Conservation (phyloP, 2,113 vertebrate genomes). For the Engraulis encrasicolus region DNA sequence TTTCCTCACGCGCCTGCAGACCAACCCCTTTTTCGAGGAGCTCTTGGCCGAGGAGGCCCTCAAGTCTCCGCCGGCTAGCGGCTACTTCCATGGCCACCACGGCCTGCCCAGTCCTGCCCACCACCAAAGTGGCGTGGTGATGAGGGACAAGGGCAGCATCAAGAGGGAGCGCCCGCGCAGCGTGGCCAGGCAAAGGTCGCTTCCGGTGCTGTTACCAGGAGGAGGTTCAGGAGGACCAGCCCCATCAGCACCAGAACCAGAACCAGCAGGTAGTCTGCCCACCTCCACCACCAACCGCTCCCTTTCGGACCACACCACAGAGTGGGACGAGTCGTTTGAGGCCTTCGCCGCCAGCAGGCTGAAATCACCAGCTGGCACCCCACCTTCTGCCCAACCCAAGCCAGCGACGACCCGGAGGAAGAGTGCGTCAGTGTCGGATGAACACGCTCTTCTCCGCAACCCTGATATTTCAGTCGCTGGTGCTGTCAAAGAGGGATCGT, state of each 20-base stretch:
- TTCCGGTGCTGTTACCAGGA: conserved; percentile 65
- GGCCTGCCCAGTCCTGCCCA: conserved; percentile 59
- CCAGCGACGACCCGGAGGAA: conserved; percentile 21
- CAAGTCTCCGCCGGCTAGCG: conserved; percentile 86
- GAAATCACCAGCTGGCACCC: conserved; percentile 63
- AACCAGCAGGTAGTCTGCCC: conserved; percentile 46
- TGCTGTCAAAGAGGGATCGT: conserved; percentile 31
- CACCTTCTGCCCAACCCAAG: conserved; percentile 42
- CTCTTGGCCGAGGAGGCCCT: conserved; percentile 85
- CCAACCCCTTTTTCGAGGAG: conserved; percentile 92
- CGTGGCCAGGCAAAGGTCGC: conserved; percentile 72
- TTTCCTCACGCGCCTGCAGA: conserved; percentile 84
- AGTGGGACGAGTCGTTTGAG: conserved; percentile 89
- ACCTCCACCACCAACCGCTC: conserved; percentile 55
- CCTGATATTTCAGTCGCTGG: conserved; percentile 46
- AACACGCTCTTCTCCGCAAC: conserved; percentile 13
- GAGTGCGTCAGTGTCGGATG: conserved; percentile 23
- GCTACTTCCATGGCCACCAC: conserved; percentile 72
- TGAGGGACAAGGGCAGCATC: conserved; percentile 51
- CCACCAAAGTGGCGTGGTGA: conserved; percentile 51
- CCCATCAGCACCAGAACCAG: no score
- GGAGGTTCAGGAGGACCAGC: conserved; percentile 54
- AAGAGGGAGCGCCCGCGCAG: conserved; percentile 67
- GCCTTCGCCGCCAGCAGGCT: conserved; percentile 87
- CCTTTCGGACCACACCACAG: conserved; percentile 59